Evolutionary conservation across 1,140 invertebrate genomes (phyloP).

Genomic region (Hylaeus volcanicus): DNA sequence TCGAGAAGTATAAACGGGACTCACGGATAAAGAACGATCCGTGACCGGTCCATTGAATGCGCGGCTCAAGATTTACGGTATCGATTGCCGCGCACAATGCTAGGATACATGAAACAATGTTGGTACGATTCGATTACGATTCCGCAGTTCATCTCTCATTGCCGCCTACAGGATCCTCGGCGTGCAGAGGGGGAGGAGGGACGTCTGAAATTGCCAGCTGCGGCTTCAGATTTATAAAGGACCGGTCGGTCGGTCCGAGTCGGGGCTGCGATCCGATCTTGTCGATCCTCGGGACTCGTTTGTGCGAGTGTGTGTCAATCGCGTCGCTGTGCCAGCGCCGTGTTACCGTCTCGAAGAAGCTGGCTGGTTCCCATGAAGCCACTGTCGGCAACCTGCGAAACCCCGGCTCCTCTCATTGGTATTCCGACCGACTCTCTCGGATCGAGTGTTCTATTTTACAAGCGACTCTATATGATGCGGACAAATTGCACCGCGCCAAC

Average conservation of each 20-base stretch:
- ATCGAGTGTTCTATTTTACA: constrained; percentile 72
- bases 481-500: constrained; percentile 68
- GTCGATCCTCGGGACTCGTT: constrained; percentile 46
- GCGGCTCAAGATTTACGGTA: constrained; percentile 24
- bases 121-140: constrained; percentile 60
- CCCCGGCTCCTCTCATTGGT: constrained; percentile 65
- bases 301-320: constrained; percentile 58
- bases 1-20: background rate
- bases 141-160: constrained; percentile 60
- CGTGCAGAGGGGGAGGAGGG: constrained; percentile 6
- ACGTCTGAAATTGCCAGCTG: constrained; percentile 61
- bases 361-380: constrained; percentile 54
- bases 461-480: constrained; percentile 70
- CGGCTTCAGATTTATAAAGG: constrained; percentile 57
- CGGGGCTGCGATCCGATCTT: constrained; percentile 54
- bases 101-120: constrained; percentile 50
- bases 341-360: constrained; percentile 24
- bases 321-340: constrained; percentile 33
- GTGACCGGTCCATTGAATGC: constrained; percentile 17
- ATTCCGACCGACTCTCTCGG: constrained; percentile 63
- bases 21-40: background rate
- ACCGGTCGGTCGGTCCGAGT: constrained; percentile 17
- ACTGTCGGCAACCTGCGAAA: constrained; percentile 62
- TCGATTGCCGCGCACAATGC: constrained; percentile 19
- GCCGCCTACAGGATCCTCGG: constrained; percentile 46